phyloP scores from a whole-genome alignment of 2,113 vertebrate genomes.

The Colistium nudipinnis region DNA sequence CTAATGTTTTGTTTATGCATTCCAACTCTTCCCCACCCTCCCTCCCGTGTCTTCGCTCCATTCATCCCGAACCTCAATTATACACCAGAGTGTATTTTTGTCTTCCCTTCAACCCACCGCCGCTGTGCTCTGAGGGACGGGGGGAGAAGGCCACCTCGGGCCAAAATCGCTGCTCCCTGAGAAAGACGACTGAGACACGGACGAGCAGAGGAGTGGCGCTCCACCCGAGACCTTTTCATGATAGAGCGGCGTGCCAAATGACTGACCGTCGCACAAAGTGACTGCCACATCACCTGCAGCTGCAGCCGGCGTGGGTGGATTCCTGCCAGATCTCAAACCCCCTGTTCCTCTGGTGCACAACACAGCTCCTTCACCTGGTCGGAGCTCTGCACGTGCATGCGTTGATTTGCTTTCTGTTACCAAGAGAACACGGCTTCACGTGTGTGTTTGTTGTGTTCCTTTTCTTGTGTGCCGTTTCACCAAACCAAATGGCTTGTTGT shows the following conservation, averaged over 20 bases:
- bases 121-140: not conserved
- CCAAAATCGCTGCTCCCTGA: constrained; percentile 30
- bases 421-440: constrained; percentile 25
- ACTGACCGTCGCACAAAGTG: constrained; percentile 29
- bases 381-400: not conserved
- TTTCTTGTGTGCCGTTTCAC: constrained; percentile 13
- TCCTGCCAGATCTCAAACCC: constrained; percentile 13
- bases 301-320: constrained; percentile 21
- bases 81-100: constrained; percentile 19
- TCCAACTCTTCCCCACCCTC: constrained; percentile 12
- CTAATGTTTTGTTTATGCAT: constrained; percentile 43
- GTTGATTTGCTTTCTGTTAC: constrained; percentile 2
- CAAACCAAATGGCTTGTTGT: not conserved
- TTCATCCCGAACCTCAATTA: constrained; percentile 47
- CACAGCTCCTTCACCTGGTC: not conserved
- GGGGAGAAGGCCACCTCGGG: constrained; percentile 30
- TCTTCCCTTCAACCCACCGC: constrained; percentile 15
- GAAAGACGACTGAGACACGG: constrained; percentile 34
- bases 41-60: constrained; percentile 14
- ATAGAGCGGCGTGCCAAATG: constrained; percentile 57
- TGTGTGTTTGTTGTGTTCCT: constrained; percentile 21
- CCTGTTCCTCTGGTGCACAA: constrained; percentile 12
- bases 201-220: constrained; percentile 36
- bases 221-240: constrained; percentile 60
- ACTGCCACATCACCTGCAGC: constrained; percentile 68